phyloP scores from a whole-genome alignment of 2,888 invertebrate genomes.

The Adela reaumurella region DNA sequence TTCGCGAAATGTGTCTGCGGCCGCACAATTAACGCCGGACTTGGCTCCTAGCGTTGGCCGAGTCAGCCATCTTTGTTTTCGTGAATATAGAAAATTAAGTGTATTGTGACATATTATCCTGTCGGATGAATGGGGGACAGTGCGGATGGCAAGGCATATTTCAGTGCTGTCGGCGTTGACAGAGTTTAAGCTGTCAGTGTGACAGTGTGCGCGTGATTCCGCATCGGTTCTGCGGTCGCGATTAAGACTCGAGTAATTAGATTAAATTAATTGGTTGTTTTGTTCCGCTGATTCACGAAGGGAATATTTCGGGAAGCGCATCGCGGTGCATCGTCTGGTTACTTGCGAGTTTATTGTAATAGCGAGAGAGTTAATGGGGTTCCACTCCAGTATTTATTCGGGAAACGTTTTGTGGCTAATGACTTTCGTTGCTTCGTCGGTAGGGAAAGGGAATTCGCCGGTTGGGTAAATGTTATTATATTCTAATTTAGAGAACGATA shows the following conservation, averaged over 20 bases:
- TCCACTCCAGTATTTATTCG: too few species aligned
- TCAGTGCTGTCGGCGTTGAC: not conserved
- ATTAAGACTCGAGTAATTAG: not conserved
- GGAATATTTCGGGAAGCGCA: not conserved
- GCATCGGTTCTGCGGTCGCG: not conserved
- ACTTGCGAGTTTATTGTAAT: not conserved
- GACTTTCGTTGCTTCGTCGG: too few species aligned
- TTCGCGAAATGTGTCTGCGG: not conserved
- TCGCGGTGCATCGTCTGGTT: not conserved
- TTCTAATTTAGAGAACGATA: too few species aligned
- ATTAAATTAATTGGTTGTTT: not conserved
- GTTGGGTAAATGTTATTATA: too few species aligned
- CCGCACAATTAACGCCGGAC: not conserved
- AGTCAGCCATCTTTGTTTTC: not conserved
- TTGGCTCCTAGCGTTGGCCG: not conserved
- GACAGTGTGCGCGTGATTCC: not conserved
- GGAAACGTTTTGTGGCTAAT: too few species aligned
- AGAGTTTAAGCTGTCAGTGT: not conserved
- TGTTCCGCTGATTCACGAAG: not conserved
- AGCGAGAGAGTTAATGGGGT: not conserved
- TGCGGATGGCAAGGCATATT: not conserved
- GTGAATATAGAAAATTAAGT: constrained; percentile 38
- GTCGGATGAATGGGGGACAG: constrained; percentile 41
- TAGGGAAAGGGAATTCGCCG: too few species aligned
- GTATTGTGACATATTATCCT: constrained; percentile 48